A percentile compares a stretch with the other conserved stretches of the same genome.
These are phyloP conservation scores for Apodemus agrarius DNA, from an alignment of 2,797 vertebrate species.

Conservation along the genomic window DNA sequence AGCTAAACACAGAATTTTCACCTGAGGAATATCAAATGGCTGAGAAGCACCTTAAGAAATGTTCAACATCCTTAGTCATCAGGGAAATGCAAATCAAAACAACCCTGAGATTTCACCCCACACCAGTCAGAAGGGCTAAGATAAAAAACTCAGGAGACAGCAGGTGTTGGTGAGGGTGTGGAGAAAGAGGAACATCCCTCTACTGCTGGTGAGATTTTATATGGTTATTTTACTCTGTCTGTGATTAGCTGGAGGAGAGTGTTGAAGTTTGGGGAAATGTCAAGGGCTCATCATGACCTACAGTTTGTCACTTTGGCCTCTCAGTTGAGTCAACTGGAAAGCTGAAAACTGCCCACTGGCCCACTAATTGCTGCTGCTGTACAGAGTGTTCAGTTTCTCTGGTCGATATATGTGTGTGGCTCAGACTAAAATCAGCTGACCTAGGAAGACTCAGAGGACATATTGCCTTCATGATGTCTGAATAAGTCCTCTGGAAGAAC, in stretches of 20 bases:
- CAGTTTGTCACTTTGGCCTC: neutral
- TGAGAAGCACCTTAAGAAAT: no score
- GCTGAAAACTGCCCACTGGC: no score
- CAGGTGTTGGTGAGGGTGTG: no score
- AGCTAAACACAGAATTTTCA: no score
- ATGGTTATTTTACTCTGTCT: neutral
- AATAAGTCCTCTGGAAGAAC: neutral
- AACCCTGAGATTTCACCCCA: no score
- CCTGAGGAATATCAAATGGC: no score
- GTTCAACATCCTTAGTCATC: no score
- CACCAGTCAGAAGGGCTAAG: no score
- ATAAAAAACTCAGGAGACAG: no score
- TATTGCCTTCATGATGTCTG: neutral
- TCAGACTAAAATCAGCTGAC: neutral
- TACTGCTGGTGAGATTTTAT: no score
- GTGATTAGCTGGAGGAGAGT: neutral
- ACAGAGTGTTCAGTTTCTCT: neutral
- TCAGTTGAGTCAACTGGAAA: neutral
- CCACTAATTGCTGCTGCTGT: neutral
- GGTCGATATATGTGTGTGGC: neutral
- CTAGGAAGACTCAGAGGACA: neutral
- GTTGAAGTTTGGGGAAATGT: neutral
- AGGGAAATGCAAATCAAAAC: no score
- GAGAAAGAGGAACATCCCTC: no score
- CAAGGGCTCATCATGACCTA: neutral